Conservation (phyloP, 1,140 invertebrate genomes). For the Sipha flava region DNA sequence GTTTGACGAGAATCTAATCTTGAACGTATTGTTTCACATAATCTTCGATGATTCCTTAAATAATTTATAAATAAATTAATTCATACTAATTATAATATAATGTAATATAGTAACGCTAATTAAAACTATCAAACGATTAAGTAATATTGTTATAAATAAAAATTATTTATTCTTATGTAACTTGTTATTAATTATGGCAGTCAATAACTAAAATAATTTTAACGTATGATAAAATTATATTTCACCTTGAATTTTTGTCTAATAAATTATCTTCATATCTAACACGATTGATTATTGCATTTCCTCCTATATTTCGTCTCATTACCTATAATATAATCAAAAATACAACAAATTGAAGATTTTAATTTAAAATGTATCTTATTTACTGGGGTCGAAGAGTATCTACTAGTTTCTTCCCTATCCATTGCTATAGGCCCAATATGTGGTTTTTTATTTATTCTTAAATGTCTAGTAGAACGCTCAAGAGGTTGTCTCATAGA, state of each 20-base stretch:
- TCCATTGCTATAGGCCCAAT: constrained; percentile 2
- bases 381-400: constrained; percentile 5
- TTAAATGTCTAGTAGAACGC: not conserved
- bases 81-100: too few relatives aligned
- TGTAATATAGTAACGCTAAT: too few relatives aligned
- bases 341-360: not conserved
- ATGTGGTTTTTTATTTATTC: constrained; percentile 19
- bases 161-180: not conserved
- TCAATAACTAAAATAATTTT: too few relatives aligned
- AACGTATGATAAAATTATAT: not conserved
- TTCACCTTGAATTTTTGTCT: not conserved
- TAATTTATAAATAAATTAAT: not conserved
- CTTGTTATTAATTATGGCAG: too few relatives aligned
- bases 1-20: constrained; percentile 16
- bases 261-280: not conserved
- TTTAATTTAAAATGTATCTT: not conserved
- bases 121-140: too few relatives aligned
- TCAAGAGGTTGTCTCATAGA: not conserved
- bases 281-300: not conserved
- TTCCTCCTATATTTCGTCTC: not conserved
- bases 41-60: not conserved
- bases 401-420: constrained; percentile 6
- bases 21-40: constrained; percentile 19
- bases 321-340: not conserved
- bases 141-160: not conserved